phyloP scores from a whole-genome alignment of 2,113 vertebrate genomes.

The Clarias batrachus region DNA sequence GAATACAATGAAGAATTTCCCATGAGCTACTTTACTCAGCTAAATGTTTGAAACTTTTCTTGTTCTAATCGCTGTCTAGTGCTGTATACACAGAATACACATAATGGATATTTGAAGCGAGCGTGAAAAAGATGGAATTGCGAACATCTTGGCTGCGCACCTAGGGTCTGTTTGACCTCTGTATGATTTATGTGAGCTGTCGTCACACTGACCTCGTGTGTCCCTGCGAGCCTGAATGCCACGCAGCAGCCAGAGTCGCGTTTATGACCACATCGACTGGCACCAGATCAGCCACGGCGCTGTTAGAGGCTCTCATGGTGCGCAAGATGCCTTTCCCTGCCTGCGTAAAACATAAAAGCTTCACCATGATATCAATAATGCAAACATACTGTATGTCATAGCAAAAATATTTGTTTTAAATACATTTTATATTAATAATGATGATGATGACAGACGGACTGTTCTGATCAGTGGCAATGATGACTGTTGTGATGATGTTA shows the following conservation, averaged over 20 bases:
- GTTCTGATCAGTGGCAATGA: no score
- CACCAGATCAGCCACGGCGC: conserved; percentile 91
- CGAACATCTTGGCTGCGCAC: background rate
- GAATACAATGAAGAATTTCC: background rate
- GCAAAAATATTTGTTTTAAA: no score
- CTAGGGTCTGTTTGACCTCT: background rate
- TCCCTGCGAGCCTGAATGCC: conserved; percentile 92
- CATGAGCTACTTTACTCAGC: background rate
- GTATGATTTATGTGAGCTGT: background rate
- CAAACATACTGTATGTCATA: no score
- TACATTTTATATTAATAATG: background rate
- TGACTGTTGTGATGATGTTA: no score
- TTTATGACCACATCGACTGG: conserved; percentile 97
- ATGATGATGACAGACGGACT: background rate
- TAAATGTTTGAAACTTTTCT: background rate
- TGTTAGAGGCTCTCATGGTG: conserved; percentile 94
- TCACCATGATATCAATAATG: background rate
- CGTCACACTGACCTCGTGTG: conserved; percentile 70
- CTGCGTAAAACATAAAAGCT: conserved; percentile 62
- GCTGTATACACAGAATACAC: background rate
- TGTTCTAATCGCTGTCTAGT: background rate
- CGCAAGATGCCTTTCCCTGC: conserved; percentile 98
- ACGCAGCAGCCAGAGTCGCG: conserved; percentile 86
- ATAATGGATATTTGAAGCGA: background rate
- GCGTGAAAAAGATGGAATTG: background rate